Base-by-base conservation (phyloP, 1,140 invertebrate genomes). In the Littorina saxatilis region DNA sequence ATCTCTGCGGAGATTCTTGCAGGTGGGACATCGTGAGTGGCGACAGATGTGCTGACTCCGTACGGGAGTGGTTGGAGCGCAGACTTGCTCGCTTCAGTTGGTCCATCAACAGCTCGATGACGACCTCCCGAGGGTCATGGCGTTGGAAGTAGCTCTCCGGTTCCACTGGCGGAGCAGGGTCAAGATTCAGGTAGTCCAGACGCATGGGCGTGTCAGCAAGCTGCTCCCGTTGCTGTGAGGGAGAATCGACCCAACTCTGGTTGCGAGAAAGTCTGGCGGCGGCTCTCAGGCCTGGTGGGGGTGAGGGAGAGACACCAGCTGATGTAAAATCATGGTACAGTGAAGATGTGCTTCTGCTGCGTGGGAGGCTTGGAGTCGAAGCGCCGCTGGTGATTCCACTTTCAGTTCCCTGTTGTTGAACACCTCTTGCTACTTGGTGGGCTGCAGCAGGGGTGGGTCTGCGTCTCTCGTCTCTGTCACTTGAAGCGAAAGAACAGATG, bases 1-100 rank as follows among this genome's bases (percentile, higher is more conserved):
- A 76, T 77, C 81, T 82, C 11, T 50, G 50, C 39, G 87, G 86
- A 35, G 87, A 86, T 32, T 84, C 74, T 37, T 80, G 70, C 32
- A 85, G 37, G 39, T 82, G 61, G 52, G 81, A 39, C 15, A 63
- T n/a, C 20, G 32, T 79, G 0, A 82, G 75, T 0, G 80, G 80
- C 39, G 75, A 81, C 20, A 80, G 47, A 11, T 20, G 23, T 11
- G 66, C 32, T 29, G 74, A 39, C 11, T 78, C 76, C n/a, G 17
- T 3, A 23, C 55, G 29, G 2, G 50, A 76, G 20, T 20, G 74
- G 55, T 35, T 20, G 20, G 35, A 40, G 37, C 74, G 43, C 27
- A 66, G 39, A 66, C 77, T 79, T 27, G 52, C 39, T 13, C 79
- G 68, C 35, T 73, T 52, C 9, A 73, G 43, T 66, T 80, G 78